Percentiles rank a stretch among this genome's conserved stretches.
Evolutionary conservation across 2,888 invertebrate species (phyloP).

Genomic region (Tortrix viridana): DNA sequence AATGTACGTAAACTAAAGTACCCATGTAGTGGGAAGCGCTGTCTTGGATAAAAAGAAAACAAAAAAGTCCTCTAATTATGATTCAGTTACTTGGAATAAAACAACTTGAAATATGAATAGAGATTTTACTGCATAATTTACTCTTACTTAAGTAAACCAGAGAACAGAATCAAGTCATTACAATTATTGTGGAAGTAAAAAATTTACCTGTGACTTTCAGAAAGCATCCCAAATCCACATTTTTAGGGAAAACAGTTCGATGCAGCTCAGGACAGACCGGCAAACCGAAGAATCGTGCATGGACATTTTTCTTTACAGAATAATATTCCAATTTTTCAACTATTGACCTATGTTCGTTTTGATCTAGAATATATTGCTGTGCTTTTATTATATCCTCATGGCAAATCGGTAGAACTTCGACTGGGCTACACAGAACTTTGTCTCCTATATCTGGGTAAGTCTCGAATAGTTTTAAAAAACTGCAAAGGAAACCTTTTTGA

Average conservation of each 20-base stretch:
- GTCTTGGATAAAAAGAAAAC: too few relatives aligned
- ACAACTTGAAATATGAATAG: too few relatives aligned
- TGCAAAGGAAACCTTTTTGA: constrained; percentile 57
- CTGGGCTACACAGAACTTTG: constrained; percentile 86
- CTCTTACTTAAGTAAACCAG: too few relatives aligned
- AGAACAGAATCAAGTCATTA: too few relatives aligned
- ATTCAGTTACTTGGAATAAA: too few relatives aligned
- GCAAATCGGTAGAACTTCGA: constrained; percentile 85
- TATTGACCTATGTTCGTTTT: constrained; percentile 62
- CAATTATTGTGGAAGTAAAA: too few relatives aligned
- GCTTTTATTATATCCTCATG: constrained; percentile 85
- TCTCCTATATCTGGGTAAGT: constrained; percentile 87
- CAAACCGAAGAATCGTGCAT: constrained; percentile 87
- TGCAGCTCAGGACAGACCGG: constrained; percentile 88
- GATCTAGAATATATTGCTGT: constrained; percentile 82
- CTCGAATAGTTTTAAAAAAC: constrained; percentile 89
- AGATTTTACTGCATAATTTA: too few relatives aligned
- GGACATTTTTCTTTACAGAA: constrained; percentile 86
- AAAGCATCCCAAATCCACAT: constrained; percentile 88
- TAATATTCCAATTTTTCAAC: constrained; percentile 59
- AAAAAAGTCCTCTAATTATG: too few relatives aligned
- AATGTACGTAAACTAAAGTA: too few relatives aligned
- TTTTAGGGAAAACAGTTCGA: constrained; percentile 87
- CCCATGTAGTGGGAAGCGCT: too few relatives aligned
- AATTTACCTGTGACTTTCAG: constrained; percentile 88